Percentiles rank a stretch among this genome's conserved stretches.
phyloP scores from a whole-genome alignment of 1,140 invertebrate species.

The Drosophila kurseongensis region DNA sequence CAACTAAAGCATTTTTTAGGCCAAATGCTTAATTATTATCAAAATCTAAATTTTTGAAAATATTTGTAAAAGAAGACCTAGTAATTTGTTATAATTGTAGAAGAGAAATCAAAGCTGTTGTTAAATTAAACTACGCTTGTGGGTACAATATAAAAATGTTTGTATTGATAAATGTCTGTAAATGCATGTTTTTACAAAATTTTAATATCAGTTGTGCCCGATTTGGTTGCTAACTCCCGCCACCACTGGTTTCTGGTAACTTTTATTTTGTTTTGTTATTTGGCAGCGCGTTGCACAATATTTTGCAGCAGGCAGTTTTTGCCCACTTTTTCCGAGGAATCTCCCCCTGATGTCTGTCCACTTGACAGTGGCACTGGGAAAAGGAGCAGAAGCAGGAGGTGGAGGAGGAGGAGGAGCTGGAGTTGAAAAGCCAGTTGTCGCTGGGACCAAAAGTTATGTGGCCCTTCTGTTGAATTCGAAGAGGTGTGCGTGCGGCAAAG shows the following conservation, averaged over 20 bases:
- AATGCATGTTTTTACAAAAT: too few relatives aligned
- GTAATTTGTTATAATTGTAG: too few relatives aligned
- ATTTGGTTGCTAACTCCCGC: background rate
- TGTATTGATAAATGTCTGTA: too few relatives aligned
- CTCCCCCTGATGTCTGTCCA: slow-evolving; percentile 53
- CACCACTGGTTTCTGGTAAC: slow-evolving; percentile 13
- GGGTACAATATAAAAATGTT: too few relatives aligned
- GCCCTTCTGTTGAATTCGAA: slow-evolving; percentile 4
- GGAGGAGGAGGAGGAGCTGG: slow-evolving; percentile 11
- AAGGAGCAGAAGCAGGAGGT: slow-evolving; percentile 6
- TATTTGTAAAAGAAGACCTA: too few relatives aligned
- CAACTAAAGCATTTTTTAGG: too few relatives aligned
- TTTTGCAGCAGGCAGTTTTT: slow-evolving; percentile 59
- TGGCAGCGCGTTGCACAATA: slow-evolving; percentile 76
- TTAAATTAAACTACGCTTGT: too few relatives aligned
- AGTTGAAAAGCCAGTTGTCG: slow-evolving; percentile 76
- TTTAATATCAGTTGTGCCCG: too few relatives aligned
- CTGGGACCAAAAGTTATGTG: slow-evolving; percentile 62
- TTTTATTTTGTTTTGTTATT: slow-evolving; percentile 58
- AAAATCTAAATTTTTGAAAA: too few relatives aligned
- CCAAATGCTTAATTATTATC: too few relatives aligned
- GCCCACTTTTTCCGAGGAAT: slow-evolving; percentile 4
- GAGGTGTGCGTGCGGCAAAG: slow-evolving; percentile 37
- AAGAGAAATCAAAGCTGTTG: too few relatives aligned
- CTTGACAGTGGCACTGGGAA: slow-evolving; percentile 50